Conservation (phyloP, 2,888 invertebrate species). For the Orthosia gothica region DNA sequence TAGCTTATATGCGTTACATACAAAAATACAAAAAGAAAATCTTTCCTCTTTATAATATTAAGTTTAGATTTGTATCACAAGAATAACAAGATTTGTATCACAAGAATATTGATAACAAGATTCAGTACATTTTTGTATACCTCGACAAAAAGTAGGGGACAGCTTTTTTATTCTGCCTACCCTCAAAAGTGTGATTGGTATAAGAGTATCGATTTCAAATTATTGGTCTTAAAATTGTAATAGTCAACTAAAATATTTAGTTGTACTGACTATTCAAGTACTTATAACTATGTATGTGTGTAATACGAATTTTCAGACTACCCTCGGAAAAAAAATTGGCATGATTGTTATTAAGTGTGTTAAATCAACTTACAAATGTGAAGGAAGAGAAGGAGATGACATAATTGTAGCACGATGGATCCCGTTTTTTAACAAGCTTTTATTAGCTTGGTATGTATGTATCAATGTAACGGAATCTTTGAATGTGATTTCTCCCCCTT, state of each 20-base stretch:
- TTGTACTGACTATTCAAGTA: conserved; percentile 52
- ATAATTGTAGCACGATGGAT: no score
- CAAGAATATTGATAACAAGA: no score
- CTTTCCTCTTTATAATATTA: no score
- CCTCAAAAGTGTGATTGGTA: conserved; percentile 21
- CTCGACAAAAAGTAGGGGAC: neutral
- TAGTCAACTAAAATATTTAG: conserved; percentile 16
- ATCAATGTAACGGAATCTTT: no score
- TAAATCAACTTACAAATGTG: neutral
- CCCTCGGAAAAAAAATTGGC: conserved; percentile 15
- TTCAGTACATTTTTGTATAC: neutral
- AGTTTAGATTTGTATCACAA: no score
- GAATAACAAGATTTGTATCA: no score
- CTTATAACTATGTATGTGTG: conserved; percentile 27
- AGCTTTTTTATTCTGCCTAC: conserved; percentile 23
- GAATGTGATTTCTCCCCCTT: no score
- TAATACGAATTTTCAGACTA: conserved; percentile 20
- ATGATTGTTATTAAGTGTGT: neutral
- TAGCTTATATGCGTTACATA: no score
- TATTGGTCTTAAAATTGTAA: conserved; percentile 29
- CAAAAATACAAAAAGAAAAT: no score
- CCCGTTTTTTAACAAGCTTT: no score
- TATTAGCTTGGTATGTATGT: no score
- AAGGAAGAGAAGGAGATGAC: no score
- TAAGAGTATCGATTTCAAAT: conserved; percentile 11